These are phyloP conservation scores for Drosophila emarginata DNA, from an alignment of 2,888 invertebrate genomes.

Conservation along the genomic window DNA sequence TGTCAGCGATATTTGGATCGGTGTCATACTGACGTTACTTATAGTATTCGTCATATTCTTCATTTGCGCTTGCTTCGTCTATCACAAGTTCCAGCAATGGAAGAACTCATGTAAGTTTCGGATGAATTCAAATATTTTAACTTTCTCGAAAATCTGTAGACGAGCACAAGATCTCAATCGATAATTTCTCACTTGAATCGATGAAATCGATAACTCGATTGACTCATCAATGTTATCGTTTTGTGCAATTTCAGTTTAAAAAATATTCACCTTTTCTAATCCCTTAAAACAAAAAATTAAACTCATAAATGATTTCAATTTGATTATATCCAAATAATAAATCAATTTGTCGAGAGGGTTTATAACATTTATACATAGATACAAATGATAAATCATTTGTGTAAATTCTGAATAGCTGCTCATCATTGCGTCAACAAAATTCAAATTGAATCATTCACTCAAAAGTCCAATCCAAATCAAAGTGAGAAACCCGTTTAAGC, in stretches of 20 bases:
- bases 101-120: slow-evolving; percentile 84
- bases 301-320: background rate
- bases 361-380: background rate
- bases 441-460: slow-evolving; percentile 4
- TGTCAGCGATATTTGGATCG: slow-evolving; percentile 86
- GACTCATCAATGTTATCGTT: too few relatives aligned
- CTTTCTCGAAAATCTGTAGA: too few relatives aligned
- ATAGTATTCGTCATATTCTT: slow-evolving; percentile 86
- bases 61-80: slow-evolving; percentile 86
- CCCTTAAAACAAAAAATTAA: too few relatives aligned
- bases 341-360: background rate
- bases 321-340: background rate
- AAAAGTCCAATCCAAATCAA: slow-evolving; percentile 10
- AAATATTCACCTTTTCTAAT: too few relatives aligned
- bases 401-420: background rate
- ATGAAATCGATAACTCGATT: too few relatives aligned
- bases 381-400: background rate
- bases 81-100: slow-evolving; percentile 87
- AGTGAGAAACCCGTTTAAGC: slow-evolving; percentile 13
- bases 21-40: slow-evolving; percentile 85
- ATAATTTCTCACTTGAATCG: too few relatives aligned
- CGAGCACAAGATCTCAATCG: too few relatives aligned
- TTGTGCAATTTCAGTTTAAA: too few relatives aligned
- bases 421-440: slow-evolving; percentile 1
- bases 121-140: background rate